Base-by-base conservation (phyloP, 2,888 invertebrate species). In the Parelbella ahira region DNA sequence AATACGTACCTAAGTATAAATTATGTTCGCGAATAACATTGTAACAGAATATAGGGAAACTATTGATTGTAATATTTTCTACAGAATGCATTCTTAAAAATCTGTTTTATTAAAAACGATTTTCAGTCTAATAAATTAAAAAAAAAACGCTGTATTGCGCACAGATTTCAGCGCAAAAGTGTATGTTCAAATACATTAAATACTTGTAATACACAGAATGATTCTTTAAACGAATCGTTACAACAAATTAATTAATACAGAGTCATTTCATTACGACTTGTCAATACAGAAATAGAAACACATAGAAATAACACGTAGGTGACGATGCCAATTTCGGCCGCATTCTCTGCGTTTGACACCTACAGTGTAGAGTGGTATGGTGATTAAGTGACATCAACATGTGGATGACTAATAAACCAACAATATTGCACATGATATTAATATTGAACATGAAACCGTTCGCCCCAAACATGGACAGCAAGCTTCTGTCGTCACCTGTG, bases 401-500 rank as follows among this genome's bases (percentile, higher is more conserved):
- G 18, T 36, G 24, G 29, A 30, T 38, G 38, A 38, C 15, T 38
- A 38, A 38, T 28, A n/a, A 29, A 15, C 21, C n/a, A 23, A 21
- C 13, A 36, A 37, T 21, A 8, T 21, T 28, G 13, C 11, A 13
- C 4, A 10, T 19, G 19, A 20, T 12, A 28, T 29, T 29, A 29
- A 23, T 37, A 10, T 37, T 24, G 33, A 15, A 24, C 6, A 24
- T 9, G 8, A 2, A 21, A 6, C n/a, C n/a, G n/a, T n/a, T 23
- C 37, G 21, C 7, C 15, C 29, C 37, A 37, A 23, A 37, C 12
- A 37, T 29, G 28, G 37, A 1, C n/a, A 37, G 4, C n/a, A 5
- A 6, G 21, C 8, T 4, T 3, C 5, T 33, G 5, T 20, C 19
- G 20, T 30, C 32, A 21, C 12, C n/a, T n/a, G n/a, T n/a, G n/a